Evolutionary conservation across 2,888 invertebrate genomes (phyloP).

Genomic region (Tetrapedia diversipes): DNA sequence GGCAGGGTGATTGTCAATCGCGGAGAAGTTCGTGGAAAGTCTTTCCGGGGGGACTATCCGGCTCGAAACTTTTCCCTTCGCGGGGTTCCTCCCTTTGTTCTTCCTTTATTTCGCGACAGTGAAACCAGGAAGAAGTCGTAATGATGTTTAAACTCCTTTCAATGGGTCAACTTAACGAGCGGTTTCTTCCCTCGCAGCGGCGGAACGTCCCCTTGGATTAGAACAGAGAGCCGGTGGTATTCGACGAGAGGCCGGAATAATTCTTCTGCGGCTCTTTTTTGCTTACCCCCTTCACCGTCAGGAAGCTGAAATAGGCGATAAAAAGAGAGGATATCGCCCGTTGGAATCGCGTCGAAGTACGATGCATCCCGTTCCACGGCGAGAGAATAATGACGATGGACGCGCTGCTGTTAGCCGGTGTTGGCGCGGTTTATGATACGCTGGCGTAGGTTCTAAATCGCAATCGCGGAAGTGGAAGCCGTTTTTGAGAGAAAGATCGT

Average conservation of each 20-base stretch:
- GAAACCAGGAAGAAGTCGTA: conserved; percentile 45
- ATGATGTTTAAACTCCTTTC: conserved; percentile 63
- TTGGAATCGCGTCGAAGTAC: conserved; percentile 1
- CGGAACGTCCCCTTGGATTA: conserved; percentile 24
- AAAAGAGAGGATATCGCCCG: neutral
- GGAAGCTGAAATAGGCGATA: neutral
- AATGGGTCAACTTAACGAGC: conserved; percentile 62
- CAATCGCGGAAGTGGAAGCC: conserved; percentile 9
- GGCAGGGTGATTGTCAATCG: conserved; percentile 68
- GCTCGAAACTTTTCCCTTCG: conserved; percentile 53
- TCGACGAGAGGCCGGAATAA: neutral
- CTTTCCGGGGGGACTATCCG: conserved; percentile 45
- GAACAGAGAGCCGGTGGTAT: neutral
- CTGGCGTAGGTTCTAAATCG: neutral
- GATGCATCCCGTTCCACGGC: neutral
- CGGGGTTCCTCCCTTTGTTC: conserved; percentile 21
- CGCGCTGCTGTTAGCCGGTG: neutral
- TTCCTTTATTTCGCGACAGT: conserved; percentile 14
- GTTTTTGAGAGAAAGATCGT: conserved; percentile 3
- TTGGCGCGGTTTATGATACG: conserved; percentile 8
- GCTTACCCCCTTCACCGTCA: no score
- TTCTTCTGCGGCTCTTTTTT: neutral
- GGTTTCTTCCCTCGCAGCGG: conserved; percentile 51
- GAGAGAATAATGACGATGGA: conserved; percentile 1
- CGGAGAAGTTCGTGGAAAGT: conserved; percentile 52